Conservation (phyloP, 1,140 invertebrate species). For the Hylaeus anthracinus region DNA sequence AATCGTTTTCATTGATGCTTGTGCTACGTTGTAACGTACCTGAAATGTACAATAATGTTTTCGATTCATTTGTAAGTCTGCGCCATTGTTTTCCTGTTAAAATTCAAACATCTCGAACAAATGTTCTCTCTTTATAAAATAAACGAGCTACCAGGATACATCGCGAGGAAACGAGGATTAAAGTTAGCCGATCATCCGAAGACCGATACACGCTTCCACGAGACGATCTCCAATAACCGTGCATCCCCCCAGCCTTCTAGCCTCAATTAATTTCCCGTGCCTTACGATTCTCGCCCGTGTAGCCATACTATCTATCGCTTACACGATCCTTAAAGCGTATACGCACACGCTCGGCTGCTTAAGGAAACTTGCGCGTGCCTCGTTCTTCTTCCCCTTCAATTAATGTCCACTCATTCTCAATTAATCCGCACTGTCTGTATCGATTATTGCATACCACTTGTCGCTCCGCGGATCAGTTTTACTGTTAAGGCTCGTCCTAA, state of each 20-base stretch:
- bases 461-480: constrained; percentile 55
- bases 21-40: no score
- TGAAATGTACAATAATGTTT: no score
- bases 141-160: neutral
- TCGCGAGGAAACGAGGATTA: neutral
- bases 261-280: constrained; percentile 44
- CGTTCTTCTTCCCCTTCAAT: constrained; percentile 66
- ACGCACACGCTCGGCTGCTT: constrained; percentile 44
- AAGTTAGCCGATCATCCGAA: neutral
- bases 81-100: no score
- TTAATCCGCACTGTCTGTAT: constrained; percentile 74
- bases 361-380: constrained; percentile 65
- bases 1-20: no score
- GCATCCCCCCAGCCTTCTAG: neutral
- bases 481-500: constrained; percentile 55
- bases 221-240: neutral
- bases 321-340: constrained; percentile 46
- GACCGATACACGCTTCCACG: neutral
- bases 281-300: constrained; percentile 34
- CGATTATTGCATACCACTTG: constrained; percentile 72
- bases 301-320: constrained; percentile 23
- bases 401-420: constrained; percentile 72
- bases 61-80: no score
- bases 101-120: no score
- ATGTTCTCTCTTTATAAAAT: no score